These are phyloP conservation scores for Epinotia bilunana DNA, from an alignment of 2,888 invertebrate genomes.

Conservation along the genomic window DNA sequence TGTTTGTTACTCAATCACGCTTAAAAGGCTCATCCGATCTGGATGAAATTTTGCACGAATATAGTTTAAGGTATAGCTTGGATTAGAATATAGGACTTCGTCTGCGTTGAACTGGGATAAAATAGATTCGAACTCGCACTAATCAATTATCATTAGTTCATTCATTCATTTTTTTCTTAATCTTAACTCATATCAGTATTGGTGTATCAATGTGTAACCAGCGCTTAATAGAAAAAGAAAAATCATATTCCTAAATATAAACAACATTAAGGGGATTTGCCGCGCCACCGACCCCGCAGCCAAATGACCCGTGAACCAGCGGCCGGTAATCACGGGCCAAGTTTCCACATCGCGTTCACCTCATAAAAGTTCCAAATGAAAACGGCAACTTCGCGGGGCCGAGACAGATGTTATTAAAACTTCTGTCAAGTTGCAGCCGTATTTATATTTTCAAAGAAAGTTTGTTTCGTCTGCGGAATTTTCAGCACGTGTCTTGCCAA, in stretches of 20 bases:
- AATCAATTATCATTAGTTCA: too few species aligned
- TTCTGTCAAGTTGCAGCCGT: neutral
- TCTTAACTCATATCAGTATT: too few species aligned
- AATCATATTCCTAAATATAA: conserved; percentile 16
- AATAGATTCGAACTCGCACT: too few species aligned
- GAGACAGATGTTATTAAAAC: conserved; percentile 34
- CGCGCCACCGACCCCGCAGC: conserved; percentile 7
- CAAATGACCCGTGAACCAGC: conserved; percentile 5
- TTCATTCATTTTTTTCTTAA: too few species aligned
- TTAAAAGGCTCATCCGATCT: too few species aligned
- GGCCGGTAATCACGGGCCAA: conserved; percentile 17
- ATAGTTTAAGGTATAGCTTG: too few species aligned
- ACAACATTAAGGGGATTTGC: conserved; percentile 31
- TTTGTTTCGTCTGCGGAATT: neutral
- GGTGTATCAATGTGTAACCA: too few species aligned
- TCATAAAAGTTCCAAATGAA: conserved; percentile 40
- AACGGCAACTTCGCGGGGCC: conserved; percentile 10
- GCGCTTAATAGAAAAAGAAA: neutral
- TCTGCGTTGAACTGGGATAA: too few species aligned
- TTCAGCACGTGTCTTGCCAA: neutral
- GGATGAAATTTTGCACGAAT: too few species aligned
- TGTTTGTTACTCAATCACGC: too few species aligned
- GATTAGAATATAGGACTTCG: too few species aligned
- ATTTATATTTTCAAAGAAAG: neutral
- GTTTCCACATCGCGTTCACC: conserved; percentile 34